Percentiles rank a stretch among this genome's conserved stretches.
Conservation (phyloP, 2,113 vertebrate species). For the Ondatra zibethicus region DNA sequence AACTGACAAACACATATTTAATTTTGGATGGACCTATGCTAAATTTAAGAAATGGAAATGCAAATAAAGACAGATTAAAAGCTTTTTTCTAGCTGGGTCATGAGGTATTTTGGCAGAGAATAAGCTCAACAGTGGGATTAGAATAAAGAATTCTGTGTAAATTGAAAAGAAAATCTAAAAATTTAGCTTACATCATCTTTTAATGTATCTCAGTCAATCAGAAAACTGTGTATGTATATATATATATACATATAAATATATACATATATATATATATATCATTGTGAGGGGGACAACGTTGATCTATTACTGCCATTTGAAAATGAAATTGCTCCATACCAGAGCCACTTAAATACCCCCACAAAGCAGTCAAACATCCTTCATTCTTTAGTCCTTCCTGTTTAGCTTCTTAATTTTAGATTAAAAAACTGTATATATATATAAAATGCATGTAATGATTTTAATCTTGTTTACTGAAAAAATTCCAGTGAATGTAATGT, state of each 20-base stretch:
- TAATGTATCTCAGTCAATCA: conserved; percentile 58
- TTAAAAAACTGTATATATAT: conserved; percentile 18
- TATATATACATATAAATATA: too few species aligned
- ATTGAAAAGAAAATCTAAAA: conserved; percentile 69
- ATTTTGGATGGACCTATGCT: conserved; percentile 61
- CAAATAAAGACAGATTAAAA: conserved; percentile 73
- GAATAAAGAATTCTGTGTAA: conserved; percentile 67
- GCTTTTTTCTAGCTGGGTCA: conserved; percentile 62
- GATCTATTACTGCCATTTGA: conserved; percentile 53
- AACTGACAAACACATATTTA: conserved; percentile 62
- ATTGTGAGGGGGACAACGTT: conserved; percentile 5
- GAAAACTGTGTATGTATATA: too few species aligned
- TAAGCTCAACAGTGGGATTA: conserved; percentile 52
- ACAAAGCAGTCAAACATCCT: not conserved
- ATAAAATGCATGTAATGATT: not conserved
- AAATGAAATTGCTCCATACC: conserved; percentile 60
- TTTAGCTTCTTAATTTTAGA: conserved; percentile 40
- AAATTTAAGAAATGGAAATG: conserved; percentile 75
- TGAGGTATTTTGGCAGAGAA: conserved; percentile 66
- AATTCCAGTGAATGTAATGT: not conserved
- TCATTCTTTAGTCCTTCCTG: conserved; percentile 32
- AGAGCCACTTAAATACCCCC: not conserved
- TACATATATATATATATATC: too few species aligned
- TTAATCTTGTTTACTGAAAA: conserved; percentile 34
- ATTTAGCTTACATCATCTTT: conserved; percentile 69